Evolutionary conservation across 2,113 vertebrate genomes (phyloP).

Genomic region (Amia ocellicauda): DNA sequence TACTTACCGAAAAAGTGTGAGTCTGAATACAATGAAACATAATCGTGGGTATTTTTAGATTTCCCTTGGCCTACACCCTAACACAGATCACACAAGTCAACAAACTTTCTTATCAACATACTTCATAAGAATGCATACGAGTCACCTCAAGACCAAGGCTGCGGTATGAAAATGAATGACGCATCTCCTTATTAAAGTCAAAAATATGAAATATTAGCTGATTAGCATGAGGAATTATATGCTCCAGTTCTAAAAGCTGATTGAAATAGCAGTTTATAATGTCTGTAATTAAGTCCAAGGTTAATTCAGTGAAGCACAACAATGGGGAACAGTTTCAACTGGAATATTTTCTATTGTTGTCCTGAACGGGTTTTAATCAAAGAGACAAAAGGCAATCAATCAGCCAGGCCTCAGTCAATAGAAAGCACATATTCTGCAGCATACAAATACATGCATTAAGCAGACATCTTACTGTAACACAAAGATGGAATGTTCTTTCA

Average conservation of each 20-base stretch:
- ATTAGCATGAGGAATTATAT: slow-evolving; percentile 23
- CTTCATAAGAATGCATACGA: background rate
- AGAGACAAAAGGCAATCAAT: slow-evolving; percentile 43
- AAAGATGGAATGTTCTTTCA: too few species aligned
- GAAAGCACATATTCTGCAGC: background rate
- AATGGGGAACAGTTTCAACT: background rate
- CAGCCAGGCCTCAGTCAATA: slow-evolving; percentile 28
- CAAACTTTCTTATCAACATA: background rate
- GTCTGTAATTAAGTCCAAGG: slow-evolving; percentile 19
- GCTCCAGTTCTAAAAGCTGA: slow-evolving; percentile 22
- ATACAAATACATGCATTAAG: background rate
- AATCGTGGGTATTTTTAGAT: too few species aligned
- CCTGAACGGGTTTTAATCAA: slow-evolving; percentile 36
- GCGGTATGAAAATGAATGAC: slow-evolving; percentile 1
- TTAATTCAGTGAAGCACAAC: slow-evolving; percentile 10
- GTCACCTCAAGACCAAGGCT: background rate
- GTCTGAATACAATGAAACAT: too few species aligned
- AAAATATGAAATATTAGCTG: slow-evolving; percentile 20
- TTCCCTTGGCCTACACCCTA: too few species aligned
- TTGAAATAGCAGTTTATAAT: slow-evolving; percentile 38
- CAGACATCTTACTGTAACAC: too few species aligned
- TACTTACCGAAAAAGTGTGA: too few species aligned
- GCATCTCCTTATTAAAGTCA: slow-evolving; percentile 28
- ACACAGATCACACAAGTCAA: too few species aligned
- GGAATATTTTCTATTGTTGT: background rate